A percentile compares a stretch with the other conserved stretches of the same genome.
phyloP scores from a whole-genome alignment of 2,888 invertebrate species.

The Megamerina dolium region DNA sequence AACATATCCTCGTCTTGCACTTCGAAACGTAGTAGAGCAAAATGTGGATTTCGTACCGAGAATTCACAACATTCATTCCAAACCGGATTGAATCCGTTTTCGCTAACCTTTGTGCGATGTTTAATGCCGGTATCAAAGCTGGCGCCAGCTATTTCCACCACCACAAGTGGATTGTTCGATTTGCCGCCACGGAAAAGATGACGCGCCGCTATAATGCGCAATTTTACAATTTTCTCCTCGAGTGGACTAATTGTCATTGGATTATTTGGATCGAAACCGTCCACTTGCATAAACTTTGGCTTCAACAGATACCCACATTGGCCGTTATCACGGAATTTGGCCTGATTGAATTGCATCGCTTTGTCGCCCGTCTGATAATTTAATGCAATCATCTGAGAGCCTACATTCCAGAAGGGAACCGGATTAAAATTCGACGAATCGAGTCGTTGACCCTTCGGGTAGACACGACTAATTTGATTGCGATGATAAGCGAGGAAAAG shows the following conservation, averaged over 20 bases:
- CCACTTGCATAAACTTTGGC: slow-evolving; percentile 80
- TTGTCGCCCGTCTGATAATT: slow-evolving; percentile 96
- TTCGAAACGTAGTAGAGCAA: slow-evolving; percentile 79
- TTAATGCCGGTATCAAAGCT: slow-evolving; percentile 80
- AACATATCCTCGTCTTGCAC: slow-evolving; percentile 97
- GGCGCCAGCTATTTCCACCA: slow-evolving; percentile 84
- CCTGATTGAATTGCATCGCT: slow-evolving; percentile 93
- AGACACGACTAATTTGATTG: slow-evolving; percentile 85
- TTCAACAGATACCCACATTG: slow-evolving; percentile 87
- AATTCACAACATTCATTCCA: slow-evolving; percentile 89
- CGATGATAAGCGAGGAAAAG: slow-evolving; percentile 77
- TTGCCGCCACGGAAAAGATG: slow-evolving; percentile 79
- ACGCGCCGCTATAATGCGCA: slow-evolving; percentile 82
- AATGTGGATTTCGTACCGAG: slow-evolving; percentile 70
- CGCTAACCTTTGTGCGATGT: slow-evolving; percentile 79
- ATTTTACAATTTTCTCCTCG: slow-evolving; percentile 59
- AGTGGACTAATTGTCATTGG: slow-evolving; percentile 56
- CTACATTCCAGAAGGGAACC: slow-evolving; percentile 89
- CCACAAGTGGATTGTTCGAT: slow-evolving; percentile 82
- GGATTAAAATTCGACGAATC: slow-evolving; percentile 98
- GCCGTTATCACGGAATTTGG: slow-evolving; percentile 88
- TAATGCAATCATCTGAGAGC: slow-evolving; percentile 94
- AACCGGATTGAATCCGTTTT: slow-evolving; percentile 89
- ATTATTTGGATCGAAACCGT: slow-evolving; percentile 74
- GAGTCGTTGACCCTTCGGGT: slow-evolving; percentile 89